Base-by-base conservation (phyloP, 2,797 vertebrate species). In the Enteromius unitaeniatus region DNA sequence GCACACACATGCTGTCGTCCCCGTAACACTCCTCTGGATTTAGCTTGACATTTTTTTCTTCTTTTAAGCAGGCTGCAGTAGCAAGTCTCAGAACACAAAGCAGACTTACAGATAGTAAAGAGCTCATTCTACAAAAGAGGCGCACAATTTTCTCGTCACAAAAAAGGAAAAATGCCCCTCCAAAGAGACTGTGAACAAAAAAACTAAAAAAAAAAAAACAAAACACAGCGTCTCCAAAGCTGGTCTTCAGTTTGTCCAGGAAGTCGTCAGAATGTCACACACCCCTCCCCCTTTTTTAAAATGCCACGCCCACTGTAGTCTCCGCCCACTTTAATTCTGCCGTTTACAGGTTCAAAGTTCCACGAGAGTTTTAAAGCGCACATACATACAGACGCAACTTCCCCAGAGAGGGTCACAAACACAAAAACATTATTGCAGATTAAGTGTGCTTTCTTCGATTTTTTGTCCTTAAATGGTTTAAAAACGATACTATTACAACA, bases 361-460 rank as follows among this genome's bases (percentile, higher is more conserved):
- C 88, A 87, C 80, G 62, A 82, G 81, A 78, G 84, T 67, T 86
- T 86, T 85, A 85, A 69, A 87, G 51, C 81, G 81, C 89, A 89
- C 90, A 85, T 70, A 89, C 84, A 90, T 88, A 86, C 89, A 87
- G 82, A 90, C 81, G 89, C 89, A 87, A 89, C 82, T 67, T 70
- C 83, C 88, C 91, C 90, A 89, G 65, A 91, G 88, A 89, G 90
- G 91, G 88, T 94, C 92, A 94, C 92, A 90, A 93, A 95, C 93
- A 95, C 92, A 91, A 93, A 94, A 92, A 95, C 92, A 87, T 96
- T 95, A 96, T 96, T 96, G 95, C 94, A 90, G 94, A 95, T 94
- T 95, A 95, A 95, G 95, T 96, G 95, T 96, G 95, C 95, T 96
- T 96, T 94, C 88, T 88, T 90, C 77, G 70, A 80, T 87, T 83